These are phyloP conservation scores for Enteromius anoplus DNA, from an alignment of 2,797 vertebrate genomes.

Conservation along the genomic window DNA sequence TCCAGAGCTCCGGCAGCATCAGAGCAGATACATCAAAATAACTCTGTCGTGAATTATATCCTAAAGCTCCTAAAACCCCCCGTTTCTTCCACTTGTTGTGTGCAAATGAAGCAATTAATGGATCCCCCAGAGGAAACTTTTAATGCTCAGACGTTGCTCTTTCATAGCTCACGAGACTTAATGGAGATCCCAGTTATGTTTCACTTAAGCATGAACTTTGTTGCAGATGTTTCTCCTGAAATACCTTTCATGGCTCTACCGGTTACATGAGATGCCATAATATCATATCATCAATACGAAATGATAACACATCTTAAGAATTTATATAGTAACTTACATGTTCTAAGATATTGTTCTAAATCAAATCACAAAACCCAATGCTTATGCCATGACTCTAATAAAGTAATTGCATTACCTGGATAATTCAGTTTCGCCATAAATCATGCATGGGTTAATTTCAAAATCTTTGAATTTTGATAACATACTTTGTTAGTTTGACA, in stretches of 20 bases:
- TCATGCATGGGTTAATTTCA: neutral
- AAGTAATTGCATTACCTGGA: neutral
- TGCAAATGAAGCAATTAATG: slow-evolving; percentile 76
- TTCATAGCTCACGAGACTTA: slow-evolving; percentile 26
- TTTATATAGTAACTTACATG: neutral
- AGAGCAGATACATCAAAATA: slow-evolving; percentile 69
- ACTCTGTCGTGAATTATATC: slow-evolving; percentile 77
- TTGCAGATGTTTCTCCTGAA: neutral
- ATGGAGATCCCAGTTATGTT: slow-evolving; percentile 22
- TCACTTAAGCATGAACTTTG: slow-evolving; percentile 24
- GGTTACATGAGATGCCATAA: neutral
- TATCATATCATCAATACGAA: neutral
- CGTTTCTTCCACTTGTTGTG: slow-evolving; percentile 58
- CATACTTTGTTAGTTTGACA: neutral
- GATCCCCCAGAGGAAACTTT: slow-evolving; percentile 48
- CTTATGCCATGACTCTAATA: neutral
- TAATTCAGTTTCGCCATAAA: neutral
- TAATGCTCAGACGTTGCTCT: slow-evolving; percentile 43
- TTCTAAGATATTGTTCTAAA: neutral
- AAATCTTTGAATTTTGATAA: neutral
- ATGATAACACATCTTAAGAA: neutral
- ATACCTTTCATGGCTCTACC: neutral
- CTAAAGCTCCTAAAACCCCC: slow-evolving; percentile 54
- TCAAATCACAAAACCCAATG: neutral
- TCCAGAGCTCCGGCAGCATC: slow-evolving; percentile 67